A percentile compares a stretch with the other conserved stretches of the same genome.
Conservation (phyloP, 2,797 vertebrate species). For the Moxostoma hubbsi region DNA sequence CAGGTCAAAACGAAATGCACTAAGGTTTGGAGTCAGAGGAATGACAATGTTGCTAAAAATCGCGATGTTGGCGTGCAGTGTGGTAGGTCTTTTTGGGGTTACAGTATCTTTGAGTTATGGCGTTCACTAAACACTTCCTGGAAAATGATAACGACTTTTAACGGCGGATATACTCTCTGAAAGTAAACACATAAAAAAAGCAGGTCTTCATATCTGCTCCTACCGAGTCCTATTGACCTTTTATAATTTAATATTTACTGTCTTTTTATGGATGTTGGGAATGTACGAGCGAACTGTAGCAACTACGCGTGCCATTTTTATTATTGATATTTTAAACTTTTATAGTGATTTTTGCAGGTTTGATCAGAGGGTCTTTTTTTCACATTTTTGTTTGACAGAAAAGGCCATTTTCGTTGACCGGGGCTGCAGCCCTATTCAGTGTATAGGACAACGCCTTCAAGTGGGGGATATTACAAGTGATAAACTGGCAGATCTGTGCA, state of each 20-base stretch:
- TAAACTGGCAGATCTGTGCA: slow-evolving; percentile 45
- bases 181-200: background rate
- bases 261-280: background rate
- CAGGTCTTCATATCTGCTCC: background rate
- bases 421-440: slow-evolving; percentile 42
- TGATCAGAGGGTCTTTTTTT: background rate
- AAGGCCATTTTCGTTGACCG: slow-evolving; percentile 53
- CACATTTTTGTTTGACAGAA: slow-evolving; percentile 41
- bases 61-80: slow-evolving; percentile 74
- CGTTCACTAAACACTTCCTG: slow-evolving; percentile 56
- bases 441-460: slow-evolving; percentile 10
- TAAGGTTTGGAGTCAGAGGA: background rate
- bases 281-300: background rate
- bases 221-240: background rate
- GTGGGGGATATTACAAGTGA: slow-evolving; percentile 42
- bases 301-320: background rate
- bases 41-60: background rate
- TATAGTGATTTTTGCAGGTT: background rate
- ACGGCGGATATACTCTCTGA: background rate
- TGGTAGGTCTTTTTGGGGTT: slow-evolving; percentile 65
- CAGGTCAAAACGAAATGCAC: background rate
- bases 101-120: background rate
- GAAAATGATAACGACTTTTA: slow-evolving; percentile 35
- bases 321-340: background rate
- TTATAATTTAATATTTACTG: background rate